These are phyloP conservation scores for Eudasyphora cyanicolor DNA, from an alignment of 2,888 invertebrate species.

Conservation along the genomic window DNA sequence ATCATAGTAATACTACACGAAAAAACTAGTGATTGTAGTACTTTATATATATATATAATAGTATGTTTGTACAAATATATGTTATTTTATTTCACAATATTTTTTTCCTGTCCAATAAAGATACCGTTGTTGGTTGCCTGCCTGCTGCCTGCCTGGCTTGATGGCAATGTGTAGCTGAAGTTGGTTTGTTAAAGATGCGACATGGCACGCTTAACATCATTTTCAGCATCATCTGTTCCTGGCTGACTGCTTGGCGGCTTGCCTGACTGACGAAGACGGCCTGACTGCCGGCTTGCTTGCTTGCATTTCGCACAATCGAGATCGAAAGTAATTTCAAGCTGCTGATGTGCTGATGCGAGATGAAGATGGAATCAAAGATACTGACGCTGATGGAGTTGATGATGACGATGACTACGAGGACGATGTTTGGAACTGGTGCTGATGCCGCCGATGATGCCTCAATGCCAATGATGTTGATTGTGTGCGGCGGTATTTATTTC, in stretches of 20 bases:
- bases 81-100: conserved; percentile 2
- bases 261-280: background rate
- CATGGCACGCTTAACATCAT: conserved; percentile 60
- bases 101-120: conserved; percentile 14
- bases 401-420: conserved; percentile 11
- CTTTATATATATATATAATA: background rate
- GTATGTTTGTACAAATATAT: background rate
- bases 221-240: conserved; percentile 20
- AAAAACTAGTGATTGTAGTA: background rate
- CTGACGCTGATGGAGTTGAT: conserved; percentile 36
- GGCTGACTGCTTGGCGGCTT: background rate
- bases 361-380: conserved; percentile 22
- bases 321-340: conserved; percentile 56
- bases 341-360: conserved; percentile 32
- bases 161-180: too few species aligned
- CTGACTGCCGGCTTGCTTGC: background rate
- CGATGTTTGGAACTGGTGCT: conserved; percentile 11
- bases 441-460: conserved; percentile 21
- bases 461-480: conserved; percentile 23
- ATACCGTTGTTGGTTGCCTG: conserved; percentile 37
- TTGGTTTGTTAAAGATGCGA: conserved; percentile 45
- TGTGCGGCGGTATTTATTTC: conserved; percentile 37
- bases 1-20: background rate
- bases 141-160: background rate
- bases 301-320: conserved; percentile 38